Percentiles rank a stretch among this genome's conserved stretches.
Evolutionary conservation across 1,140 invertebrate species (phyloP).

Genomic region (Venturia canescens): DNA sequence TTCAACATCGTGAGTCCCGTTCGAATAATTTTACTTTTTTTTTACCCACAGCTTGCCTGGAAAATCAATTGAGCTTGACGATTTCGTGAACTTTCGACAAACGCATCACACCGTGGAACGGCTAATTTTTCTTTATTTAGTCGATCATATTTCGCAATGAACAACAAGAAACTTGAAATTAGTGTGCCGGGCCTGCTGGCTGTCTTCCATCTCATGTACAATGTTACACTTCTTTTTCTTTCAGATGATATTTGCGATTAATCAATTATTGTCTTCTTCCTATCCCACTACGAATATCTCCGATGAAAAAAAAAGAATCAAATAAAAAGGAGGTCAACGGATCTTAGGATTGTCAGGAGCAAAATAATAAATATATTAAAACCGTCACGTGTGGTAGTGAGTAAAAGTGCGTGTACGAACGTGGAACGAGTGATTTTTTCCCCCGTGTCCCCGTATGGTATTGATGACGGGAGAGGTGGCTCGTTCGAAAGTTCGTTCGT

Average conservation of each 20-base stretch:
- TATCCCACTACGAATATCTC: not conserved
- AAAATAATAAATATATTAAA: constrained; percentile 15
- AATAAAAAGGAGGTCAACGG: not conserved
- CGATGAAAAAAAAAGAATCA: not conserved
- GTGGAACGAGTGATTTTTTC: constrained; percentile 36
- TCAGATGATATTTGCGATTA: constrained; percentile 36
- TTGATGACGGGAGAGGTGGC: constrained; percentile 1
- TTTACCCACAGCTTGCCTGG: constrained; percentile 18
- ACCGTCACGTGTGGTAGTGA: constrained; percentile 31
- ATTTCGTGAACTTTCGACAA: constrained; percentile 6
- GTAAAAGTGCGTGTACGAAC: constrained; percentile 33
- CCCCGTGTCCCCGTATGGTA: not conserved
- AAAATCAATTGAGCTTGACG: not conserved
- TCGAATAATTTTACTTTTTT: not conserved
- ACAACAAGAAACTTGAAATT: not conserved
- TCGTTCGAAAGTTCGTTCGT: constrained; percentile 14
- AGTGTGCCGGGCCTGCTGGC: constrained; percentile 3
- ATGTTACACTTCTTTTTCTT: constrained; percentile 16
- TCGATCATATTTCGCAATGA: not conserved
- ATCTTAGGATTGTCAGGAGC: not conserved
- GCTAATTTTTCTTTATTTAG: not conserved
- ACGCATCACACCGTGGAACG: constrained; percentile 4
- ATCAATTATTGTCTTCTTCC: constrained; percentile 24
- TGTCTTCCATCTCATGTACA: not conserved
- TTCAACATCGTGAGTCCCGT: not conserved